A percentile compares a stretch with the other conserved stretches of the same genome.
Conservation (phyloP, 2,797 vertebrate genomes). For the Chaunax sp. region DNA sequence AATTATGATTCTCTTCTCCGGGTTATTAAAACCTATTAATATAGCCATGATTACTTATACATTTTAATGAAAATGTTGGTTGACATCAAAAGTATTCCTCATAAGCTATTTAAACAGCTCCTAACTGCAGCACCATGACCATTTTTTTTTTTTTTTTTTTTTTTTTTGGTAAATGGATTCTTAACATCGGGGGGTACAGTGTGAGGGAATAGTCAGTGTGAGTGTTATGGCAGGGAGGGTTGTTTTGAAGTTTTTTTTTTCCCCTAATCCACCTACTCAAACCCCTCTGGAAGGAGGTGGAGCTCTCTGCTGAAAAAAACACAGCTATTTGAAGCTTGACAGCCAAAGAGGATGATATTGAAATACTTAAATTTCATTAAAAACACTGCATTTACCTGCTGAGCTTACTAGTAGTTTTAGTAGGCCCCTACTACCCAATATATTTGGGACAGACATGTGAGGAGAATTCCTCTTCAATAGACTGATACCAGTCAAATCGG, state of each 20-base stretch:
- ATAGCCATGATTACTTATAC: constrained; percentile 2
- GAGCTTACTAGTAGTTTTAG: too few relatives aligned
- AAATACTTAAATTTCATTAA: constrained; percentile 43
- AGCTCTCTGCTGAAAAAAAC: constrained; percentile 36
- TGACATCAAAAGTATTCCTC: constrained; percentile 26
- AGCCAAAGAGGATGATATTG: constrained; percentile 34
- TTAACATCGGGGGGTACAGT: constrained; percentile 48
- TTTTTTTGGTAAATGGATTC: constrained; percentile 50
- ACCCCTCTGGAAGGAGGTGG: constrained; percentile 54
- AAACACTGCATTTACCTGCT: constrained; percentile 25
- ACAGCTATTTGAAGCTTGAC: constrained; percentile 57
- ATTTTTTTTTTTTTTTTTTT: too few relatives aligned
- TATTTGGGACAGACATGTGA: too few relatives aligned
- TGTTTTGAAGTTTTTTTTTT: constrained; percentile 68
- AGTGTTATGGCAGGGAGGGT: constrained; percentile 41
- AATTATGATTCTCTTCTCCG: constrained; percentile 21
- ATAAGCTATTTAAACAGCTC: constrained; percentile 36
- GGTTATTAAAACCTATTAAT: constrained; percentile 19
- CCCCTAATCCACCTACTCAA: constrained; percentile 74
- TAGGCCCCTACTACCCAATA: too few relatives aligned
- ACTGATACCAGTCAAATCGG: too few relatives aligned
- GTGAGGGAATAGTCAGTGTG: constrained; percentile 39
- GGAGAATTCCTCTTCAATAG: too few relatives aligned
- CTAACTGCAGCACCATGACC: constrained; percentile 4
- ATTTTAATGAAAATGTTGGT: constrained; percentile 4